phyloP scores from a whole-genome alignment of 2,113 vertebrate genomes.

The Dromiciops gliroides region DNA sequence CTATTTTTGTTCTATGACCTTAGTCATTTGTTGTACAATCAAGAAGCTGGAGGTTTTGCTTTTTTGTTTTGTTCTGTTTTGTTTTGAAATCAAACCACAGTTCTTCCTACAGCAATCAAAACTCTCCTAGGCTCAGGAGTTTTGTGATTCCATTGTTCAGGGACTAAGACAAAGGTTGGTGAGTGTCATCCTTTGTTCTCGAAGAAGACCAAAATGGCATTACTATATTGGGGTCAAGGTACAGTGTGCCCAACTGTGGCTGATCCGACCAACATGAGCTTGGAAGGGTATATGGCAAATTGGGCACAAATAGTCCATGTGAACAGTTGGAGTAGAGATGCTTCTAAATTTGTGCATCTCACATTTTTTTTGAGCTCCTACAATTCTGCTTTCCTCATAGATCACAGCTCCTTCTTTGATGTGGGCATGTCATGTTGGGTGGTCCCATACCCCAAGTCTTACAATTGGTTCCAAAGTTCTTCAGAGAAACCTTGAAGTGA shows the following conservation, averaged over 20 bases:
- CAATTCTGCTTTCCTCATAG: neutral
- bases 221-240: neutral
- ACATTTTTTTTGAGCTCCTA: neutral
- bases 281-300: no score
- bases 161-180: neutral
- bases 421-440: neutral
- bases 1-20: neutral
- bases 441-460: neutral
- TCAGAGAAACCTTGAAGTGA: neutral
- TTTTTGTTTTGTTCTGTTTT: neutral
- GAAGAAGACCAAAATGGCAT: neutral
- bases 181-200: neutral
- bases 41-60: no score
- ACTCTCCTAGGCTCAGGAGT: neutral
- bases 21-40: neutral
- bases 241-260: neutral
- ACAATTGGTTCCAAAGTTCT: neutral
- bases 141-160: neutral
- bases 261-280: neutral
- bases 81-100: neutral
- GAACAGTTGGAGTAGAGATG: neutral
- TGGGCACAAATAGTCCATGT: no score
- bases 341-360: neutral
- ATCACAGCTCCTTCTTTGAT: neutral
- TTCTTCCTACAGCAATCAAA: neutral